Conservation (phyloP, 2,888 invertebrate species). For the Dryadula phaetusa region DNA sequence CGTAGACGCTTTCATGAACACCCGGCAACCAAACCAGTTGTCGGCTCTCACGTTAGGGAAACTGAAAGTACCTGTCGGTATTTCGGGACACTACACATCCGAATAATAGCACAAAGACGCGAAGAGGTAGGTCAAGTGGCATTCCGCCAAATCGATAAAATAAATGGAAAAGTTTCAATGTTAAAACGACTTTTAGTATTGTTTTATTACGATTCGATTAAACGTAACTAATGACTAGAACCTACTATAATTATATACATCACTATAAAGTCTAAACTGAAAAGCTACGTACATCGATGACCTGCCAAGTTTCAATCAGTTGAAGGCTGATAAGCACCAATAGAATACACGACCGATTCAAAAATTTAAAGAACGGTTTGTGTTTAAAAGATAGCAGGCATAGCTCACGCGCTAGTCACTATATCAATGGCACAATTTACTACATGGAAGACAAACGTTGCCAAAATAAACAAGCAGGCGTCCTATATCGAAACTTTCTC, state of each 20-base stretch:
- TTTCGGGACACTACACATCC: slow-evolving; percentile 1
- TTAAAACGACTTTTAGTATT: background rate
- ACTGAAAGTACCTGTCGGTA: slow-evolving; percentile 28
- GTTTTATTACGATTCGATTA: background rate
- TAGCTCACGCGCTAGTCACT: slow-evolving; percentile 1
- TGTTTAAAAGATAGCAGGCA: background rate
- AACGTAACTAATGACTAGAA: background rate
- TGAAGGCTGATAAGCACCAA: background rate
- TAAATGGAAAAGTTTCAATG: slow-evolving; percentile 10
- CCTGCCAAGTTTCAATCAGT: background rate
- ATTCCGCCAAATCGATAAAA: slow-evolving; percentile 16
- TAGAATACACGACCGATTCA: background rate
- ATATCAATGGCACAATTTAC: slow-evolving; percentile 14
- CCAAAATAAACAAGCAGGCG: slow-evolving; percentile 57
- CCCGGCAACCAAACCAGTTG: slow-evolving; percentile 21
- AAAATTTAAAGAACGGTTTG: background rate
- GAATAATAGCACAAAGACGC: background rate
- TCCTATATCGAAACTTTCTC: slow-evolving; percentile 6
- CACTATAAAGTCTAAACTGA: background rate
- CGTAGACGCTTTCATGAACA: slow-evolving; percentile 20
- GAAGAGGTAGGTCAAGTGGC: slow-evolving; percentile 29
- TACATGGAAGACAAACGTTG: slow-evolving; percentile 43
- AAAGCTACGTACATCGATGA: background rate
- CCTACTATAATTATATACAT: background rate
- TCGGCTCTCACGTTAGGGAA: slow-evolving; percentile 23